These are phyloP conservation scores for Allolobophora icterica DNA, from an alignment of 2,888 invertebrate species.

Conservation along the genomic window DNA sequence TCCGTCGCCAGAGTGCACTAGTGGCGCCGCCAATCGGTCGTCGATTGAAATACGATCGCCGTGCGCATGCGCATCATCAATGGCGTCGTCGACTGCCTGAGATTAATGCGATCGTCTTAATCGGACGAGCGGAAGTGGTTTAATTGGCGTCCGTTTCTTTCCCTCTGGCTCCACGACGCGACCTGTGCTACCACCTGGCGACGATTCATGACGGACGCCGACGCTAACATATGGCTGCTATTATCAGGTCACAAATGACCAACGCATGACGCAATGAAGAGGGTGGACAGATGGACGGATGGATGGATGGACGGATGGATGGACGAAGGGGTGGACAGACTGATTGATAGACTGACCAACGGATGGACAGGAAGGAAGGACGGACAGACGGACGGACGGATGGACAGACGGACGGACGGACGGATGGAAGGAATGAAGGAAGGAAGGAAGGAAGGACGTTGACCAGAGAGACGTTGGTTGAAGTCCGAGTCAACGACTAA, in stretches of 20 bases:
- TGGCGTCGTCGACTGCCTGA: neutral
- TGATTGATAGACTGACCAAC: no score
- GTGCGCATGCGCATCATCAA: neutral
- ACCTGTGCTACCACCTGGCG: neutral
- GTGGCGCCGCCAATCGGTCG: neutral
- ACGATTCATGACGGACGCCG: neutral
- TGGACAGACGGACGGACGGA: no score
- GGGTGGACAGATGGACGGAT: neutral
- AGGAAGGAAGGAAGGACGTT: no score
- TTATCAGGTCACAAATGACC: neutral
- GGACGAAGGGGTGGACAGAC: no score
- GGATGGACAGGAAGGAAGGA: no score
- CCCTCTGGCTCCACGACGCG: neutral
- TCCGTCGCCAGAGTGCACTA: neutral
- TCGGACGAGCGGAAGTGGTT: neutral
- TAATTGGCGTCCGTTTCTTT: neutral
- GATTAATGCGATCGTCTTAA: neutral
- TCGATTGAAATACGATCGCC: conserved; percentile 5
- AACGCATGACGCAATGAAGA: neutral
- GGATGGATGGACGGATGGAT: neutral
- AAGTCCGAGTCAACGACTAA: neutral
- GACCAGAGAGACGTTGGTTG: neutral
- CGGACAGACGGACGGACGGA: no score
- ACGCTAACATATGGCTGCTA: neutral
- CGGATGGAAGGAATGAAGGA: no score